A percentile compares a stretch with the other conserved stretches of the same genome.
Evolutionary conservation across 2,888 invertebrate genomes (phyloP).

Genomic region (Leptopilina syphax): DNA sequence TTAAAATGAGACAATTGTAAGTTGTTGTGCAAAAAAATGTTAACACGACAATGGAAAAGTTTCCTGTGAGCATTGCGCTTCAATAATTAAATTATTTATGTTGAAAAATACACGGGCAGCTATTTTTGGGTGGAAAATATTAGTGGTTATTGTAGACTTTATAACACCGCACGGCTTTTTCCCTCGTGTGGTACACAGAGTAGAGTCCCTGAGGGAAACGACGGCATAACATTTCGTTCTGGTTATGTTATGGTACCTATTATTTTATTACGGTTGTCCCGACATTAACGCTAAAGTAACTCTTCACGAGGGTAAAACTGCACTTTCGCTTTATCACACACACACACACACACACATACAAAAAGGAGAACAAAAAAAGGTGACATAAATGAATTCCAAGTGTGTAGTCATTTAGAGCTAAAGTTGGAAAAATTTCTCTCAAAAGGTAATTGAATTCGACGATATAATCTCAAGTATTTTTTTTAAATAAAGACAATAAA

Average conservation of each 20-base stretch:
- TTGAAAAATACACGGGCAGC: background rate
- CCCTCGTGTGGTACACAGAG: background rate
- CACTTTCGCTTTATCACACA: slow-evolving; percentile 7
- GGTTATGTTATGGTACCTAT: slow-evolving; percentile 47
- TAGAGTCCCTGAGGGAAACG: slow-evolving; percentile 42
- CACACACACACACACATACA: background rate
- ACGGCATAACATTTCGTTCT: slow-evolving; percentile 55
- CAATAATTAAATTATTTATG: slow-evolving; percentile 23
- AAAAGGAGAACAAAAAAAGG: no score
- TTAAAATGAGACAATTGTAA: slow-evolving; percentile 2
- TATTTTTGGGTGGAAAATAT: slow-evolving; percentile 19
- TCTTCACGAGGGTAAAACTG: slow-evolving; percentile 46
- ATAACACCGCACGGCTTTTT: slow-evolving; percentile 44
- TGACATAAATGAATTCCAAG: no score
- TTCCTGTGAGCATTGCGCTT: background rate
- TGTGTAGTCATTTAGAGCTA: background rate
- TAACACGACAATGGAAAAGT: background rate
- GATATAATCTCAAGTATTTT: background rate
- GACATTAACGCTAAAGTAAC: slow-evolving; percentile 56
- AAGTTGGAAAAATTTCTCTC: background rate
- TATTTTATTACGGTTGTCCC: slow-evolving; percentile 55
- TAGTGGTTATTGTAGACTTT: slow-evolving; percentile 36
- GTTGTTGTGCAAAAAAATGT: background rate
- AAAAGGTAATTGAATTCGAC: background rate
- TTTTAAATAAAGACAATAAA: no score